Conservation (phyloP, 2,113 vertebrate genomes). For the Aldabrachelys gigantea region DNA sequence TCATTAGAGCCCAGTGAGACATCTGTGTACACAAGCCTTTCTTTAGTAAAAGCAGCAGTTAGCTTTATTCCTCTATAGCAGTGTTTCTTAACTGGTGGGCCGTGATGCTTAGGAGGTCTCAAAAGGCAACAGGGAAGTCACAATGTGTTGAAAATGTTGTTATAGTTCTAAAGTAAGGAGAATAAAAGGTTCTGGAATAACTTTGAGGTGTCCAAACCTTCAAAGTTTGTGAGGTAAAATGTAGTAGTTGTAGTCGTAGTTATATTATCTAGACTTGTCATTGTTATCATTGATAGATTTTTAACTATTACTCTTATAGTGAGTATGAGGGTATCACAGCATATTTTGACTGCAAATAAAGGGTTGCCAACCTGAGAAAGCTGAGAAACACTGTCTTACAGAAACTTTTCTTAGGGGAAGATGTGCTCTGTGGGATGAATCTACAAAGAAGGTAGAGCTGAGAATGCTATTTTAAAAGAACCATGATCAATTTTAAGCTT, state of each 20-base stretch:
- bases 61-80: not conserved
- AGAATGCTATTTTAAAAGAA: not conserved
- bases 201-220: not conserved
- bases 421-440: not conserved
- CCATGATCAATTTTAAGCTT: not conserved
- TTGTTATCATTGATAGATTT: not conserved
- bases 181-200: not conserved
- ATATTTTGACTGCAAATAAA: not conserved
- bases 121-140: not conserved
- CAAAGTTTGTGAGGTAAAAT: not conserved
- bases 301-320: not conserved
- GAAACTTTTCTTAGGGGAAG: not conserved
- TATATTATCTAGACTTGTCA: not conserved
- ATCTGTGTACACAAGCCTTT: slow-evolving; percentile 8
- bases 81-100: not conserved
- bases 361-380: not conserved
- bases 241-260: not conserved
- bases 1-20: not conserved
- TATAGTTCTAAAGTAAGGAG: not conserved
- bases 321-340: not conserved
- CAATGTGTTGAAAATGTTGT: not conserved
- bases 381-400: not conserved
- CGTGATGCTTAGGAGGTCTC: not conserved
- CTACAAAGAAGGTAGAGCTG: not conserved
- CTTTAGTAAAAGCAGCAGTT: not conserved